Evolutionary conservation across 2,888 invertebrate genomes (phyloP).

Genomic region (Drymonia ruficornis): DNA sequence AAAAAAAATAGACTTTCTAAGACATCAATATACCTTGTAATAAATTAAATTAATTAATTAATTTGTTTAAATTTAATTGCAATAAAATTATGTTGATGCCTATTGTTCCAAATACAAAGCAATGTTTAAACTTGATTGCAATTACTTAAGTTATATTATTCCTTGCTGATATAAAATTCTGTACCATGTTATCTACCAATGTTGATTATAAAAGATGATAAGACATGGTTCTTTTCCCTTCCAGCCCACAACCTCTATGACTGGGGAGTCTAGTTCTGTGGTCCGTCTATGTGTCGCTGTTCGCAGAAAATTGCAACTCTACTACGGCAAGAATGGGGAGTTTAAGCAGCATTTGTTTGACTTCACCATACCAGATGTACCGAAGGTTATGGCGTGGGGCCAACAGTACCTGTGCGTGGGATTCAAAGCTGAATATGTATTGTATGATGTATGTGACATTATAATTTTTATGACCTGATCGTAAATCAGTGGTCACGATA

Average conservation of each 20-base stretch:
- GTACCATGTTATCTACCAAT: too few relatives aligned
- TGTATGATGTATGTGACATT: constrained; percentile 87
- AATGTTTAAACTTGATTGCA: too few relatives aligned
- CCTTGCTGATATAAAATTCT: too few relatives aligned
- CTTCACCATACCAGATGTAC: constrained; percentile 91
- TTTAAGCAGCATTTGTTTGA: constrained; percentile 90
- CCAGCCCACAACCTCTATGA: constrained; percentile 72
- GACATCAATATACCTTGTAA: too few relatives aligned
- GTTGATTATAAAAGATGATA: too few relatives aligned
- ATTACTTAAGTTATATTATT: too few relatives aligned
- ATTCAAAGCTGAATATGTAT: constrained; percentile 92
- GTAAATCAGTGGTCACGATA: neutral
- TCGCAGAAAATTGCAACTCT: constrained; percentile 92
- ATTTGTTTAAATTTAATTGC: too few relatives aligned
- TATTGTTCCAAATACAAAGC: too few relatives aligned
- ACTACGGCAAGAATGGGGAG: constrained; percentile 94
- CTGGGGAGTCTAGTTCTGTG: constrained; percentile 90
- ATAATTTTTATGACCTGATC: neutral
- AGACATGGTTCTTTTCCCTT: too few relatives aligned
- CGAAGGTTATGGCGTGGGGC: constrained; percentile 92
- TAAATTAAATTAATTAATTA: too few relatives aligned
- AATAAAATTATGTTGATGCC: too few relatives aligned
- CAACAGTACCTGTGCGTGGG: constrained; percentile 94
- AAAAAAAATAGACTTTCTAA: too few relatives aligned
- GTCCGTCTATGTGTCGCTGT: constrained; percentile 96